These are phyloP conservation scores for Chloroceryle aenea DNA, from an alignment of 2,113 vertebrate species.

Conservation along the genomic window DNA sequence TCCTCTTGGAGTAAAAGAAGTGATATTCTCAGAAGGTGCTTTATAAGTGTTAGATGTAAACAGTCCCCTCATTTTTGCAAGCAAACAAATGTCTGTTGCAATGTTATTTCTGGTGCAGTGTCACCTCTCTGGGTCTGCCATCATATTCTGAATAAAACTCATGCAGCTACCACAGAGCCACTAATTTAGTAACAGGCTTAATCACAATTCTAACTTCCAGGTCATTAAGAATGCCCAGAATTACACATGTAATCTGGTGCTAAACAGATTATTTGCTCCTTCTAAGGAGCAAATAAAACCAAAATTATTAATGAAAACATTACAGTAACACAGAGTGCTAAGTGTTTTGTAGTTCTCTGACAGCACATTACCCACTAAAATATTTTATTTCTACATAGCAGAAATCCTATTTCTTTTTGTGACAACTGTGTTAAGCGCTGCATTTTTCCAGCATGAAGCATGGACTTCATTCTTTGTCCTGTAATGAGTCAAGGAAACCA, in stretches of 20 bases:
- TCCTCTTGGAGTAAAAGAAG: not conserved
- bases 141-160: not conserved
- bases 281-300: not conserved
- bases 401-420: not conserved
- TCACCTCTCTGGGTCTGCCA: not conserved
- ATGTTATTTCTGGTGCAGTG: not conserved
- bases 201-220: slow-evolving; percentile 8
- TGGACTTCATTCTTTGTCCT: not conserved
- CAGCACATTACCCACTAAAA: not conserved
- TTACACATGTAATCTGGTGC: not conserved
- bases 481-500: not conserved
- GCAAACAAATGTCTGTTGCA: not conserved
- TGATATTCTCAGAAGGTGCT: not conserved
- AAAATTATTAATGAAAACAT: not conserved
- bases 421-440: not conserved
- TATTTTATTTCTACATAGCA: not conserved
- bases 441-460: not conserved
- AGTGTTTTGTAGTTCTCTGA: not conserved
- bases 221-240: slow-evolving; percentile 13
- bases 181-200: slow-evolving; percentile 8
- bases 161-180: not conserved
- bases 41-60: not conserved
- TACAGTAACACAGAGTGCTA: not conserved
- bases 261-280: not conserved
- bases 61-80: not conserved